These are phyloP conservation scores for Paelopatides confundens DNA, from an alignment of 53 echinoderm and acorn worm species.

Conservation along the genomic window DNA sequence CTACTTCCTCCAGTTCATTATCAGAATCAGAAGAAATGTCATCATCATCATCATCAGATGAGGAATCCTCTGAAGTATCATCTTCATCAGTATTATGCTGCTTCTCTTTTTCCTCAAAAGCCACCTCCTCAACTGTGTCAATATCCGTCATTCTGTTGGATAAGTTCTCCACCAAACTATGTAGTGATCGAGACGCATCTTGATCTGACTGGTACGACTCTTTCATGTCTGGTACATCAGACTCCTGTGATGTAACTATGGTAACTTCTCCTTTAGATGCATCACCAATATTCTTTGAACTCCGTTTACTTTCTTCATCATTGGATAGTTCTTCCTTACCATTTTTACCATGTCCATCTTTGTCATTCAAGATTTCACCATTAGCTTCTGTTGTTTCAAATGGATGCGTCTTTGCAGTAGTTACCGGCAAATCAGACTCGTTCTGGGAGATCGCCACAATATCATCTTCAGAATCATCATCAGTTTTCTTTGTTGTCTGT, in stretches of 20 bases:
- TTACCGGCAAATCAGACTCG: no score
- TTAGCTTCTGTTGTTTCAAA: no score
- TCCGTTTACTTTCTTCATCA: neutral
- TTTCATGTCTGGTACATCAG: neutral
- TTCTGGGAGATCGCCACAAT: no score
- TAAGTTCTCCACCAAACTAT: constrained; percentile 1
- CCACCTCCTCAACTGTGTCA: neutral
- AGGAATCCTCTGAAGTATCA: neutral
- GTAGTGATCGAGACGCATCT: neutral
- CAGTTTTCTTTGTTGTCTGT: no score
- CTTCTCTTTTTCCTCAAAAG: neutral
- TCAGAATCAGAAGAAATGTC: neutral
- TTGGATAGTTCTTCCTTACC: neutral
- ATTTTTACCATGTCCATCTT: neutral
- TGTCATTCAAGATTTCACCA: no score
- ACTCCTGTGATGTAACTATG: neutral
- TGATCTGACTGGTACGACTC: neutral
- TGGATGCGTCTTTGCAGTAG: no score
- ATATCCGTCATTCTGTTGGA: neutral
- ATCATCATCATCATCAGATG: constrained; percentile 3
- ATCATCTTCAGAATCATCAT: no score
- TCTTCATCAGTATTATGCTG: neutral
- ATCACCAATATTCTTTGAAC: neutral
- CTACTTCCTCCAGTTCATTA: neutral
- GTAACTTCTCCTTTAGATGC: neutral